These are phyloP conservation scores for Papilio machaon DNA, from an alignment of 1,140 invertebrate genomes.

Conservation along the genomic window DNA sequence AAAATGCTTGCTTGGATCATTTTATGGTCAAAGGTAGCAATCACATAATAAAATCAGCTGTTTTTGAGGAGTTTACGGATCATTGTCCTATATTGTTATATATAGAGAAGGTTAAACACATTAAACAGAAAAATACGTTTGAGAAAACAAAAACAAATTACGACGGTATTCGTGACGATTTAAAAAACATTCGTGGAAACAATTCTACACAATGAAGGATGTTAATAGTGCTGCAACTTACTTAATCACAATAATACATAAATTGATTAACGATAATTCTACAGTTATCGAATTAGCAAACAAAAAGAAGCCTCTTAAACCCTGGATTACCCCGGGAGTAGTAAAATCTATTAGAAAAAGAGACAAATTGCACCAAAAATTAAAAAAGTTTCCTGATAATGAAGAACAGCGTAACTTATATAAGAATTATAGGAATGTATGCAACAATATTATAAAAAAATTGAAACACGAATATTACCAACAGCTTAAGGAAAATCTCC, in stretches of 20 bases:
- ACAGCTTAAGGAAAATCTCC: not conserved
- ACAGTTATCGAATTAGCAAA: not conserved
- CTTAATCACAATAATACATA: not conserved
- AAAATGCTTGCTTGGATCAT: conserved; percentile 35
- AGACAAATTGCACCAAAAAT: conserved; percentile 44
- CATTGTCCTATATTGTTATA: conserved; percentile 3
- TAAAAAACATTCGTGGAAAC: not conserved
- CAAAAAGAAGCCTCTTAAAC: conserved; percentile 25
- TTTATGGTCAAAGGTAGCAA: conserved; percentile 32
- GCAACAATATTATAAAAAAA: not conserved
- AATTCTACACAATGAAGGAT: not conserved
- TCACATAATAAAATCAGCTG: not conserved
- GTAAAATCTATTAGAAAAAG: conserved; percentile 42
- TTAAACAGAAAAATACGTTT: not conserved
- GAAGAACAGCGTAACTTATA: not conserved
- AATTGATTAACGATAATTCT: not conserved
- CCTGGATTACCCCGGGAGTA: conserved; percentile 43
- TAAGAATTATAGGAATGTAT: conserved; percentile 27
- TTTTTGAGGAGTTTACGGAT: conserved; percentile 30
- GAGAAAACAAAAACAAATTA: not conserved
- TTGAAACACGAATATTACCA: not conserved
- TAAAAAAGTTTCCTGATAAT: conserved; percentile 39
- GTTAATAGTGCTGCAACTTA: not conserved
- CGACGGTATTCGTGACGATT: not conserved
- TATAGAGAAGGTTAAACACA: not conserved